Evolutionary conservation across 2,888 invertebrate species (phyloP).

Genomic region (Monochamus alternatus): DNA sequence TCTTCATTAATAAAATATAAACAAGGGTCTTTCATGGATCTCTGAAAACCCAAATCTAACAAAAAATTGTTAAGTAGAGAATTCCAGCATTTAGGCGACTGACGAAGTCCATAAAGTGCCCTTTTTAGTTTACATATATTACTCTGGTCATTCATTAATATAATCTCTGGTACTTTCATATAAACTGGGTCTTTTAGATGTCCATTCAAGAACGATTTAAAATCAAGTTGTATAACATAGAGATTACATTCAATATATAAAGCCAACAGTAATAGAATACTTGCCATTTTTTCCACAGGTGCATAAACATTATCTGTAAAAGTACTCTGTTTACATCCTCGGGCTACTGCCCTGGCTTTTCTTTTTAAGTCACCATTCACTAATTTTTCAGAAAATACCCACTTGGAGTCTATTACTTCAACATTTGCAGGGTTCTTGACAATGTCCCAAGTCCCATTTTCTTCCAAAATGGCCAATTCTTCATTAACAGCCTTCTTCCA

Average conservation of each 20-base stretch:
- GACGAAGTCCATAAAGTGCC: conserved; percentile 35
- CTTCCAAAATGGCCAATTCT: conserved; percentile 40
- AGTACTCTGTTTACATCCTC: conserved; percentile 50
- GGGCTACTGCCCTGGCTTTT: conserved; percentile 52
- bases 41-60: conserved; percentile 7
- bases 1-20: conserved; percentile 19
- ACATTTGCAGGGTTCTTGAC: conserved; percentile 38
- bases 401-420: conserved; percentile 51
- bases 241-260: conserved; percentile 44
- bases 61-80: conserved; percentile 22
- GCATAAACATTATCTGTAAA: conserved; percentile 48
- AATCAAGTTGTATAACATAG: conserved; percentile 35
- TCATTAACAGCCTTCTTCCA: conserved; percentile 43
- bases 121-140: conserved; percentile 34
- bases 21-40: conserved; percentile 31
- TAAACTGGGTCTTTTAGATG: conserved; percentile 36
- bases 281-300: conserved; percentile 53
- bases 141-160: conserved; percentile 10
- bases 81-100: conserved; percentile 40
- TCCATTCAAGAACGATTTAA: conserved; percentile 41
- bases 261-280: conserved; percentile 47
- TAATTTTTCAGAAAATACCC: conserved; percentile 48
- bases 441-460: conserved; percentile 45
- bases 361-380: conserved; percentile 42
- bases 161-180: conserved; percentile 38